Evolutionary conservation across 2,888 invertebrate species (phyloP), one percentile per base, ranked within the genome.

Genomic region (Hemithea aestivaria): DNA sequence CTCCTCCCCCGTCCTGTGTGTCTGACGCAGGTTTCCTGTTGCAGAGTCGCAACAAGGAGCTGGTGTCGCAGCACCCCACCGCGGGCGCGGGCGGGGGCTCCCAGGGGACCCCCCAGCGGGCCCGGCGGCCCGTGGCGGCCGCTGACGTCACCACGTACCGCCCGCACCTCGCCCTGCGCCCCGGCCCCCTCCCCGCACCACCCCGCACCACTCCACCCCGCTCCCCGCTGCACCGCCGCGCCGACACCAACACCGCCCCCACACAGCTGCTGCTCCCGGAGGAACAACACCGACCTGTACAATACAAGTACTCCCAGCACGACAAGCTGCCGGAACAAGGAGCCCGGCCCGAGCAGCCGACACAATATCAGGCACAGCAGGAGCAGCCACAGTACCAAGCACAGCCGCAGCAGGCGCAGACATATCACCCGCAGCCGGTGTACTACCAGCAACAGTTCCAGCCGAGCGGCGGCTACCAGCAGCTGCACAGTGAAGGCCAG

Each of bases 1-100:
- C 29, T 28, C 29, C 42, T 40, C 42, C 37, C 46, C 51, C 56
- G 39, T 40, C 46, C 56, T 51, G 37, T 41, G 54, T 48, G 51
- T 49, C 72, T 79, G 76, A 81, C 67, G 65, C 74, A 64, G 66
- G 65, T 73, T 79, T 78, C 73, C 67, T 87, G 82, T 88, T 87
- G 82, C 87, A 88, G 87, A 87, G 71, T 67, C 85, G 85, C 76
- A 85, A 85, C 81, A 68, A 56, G 56, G 83, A 73, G 67, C 78
- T 84, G 73, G 61, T 53, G 53, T 62, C 56, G 42, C 58, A 55
- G 33, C 31, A 37, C 33, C 40, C 55, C 37, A 27, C 44, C 33
- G 24, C 39, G 16, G 45, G 26, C 35, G 40, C 36, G 32, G 44
- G 40, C 43, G 44, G 34, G 53, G 48, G 43, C 61, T n/a, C n/a